Evolutionary conservation across 2,888 invertebrate genomes (phyloP), one percentile per base, ranked within the genome.

Genomic region (Rotaria socialis): DNA sequence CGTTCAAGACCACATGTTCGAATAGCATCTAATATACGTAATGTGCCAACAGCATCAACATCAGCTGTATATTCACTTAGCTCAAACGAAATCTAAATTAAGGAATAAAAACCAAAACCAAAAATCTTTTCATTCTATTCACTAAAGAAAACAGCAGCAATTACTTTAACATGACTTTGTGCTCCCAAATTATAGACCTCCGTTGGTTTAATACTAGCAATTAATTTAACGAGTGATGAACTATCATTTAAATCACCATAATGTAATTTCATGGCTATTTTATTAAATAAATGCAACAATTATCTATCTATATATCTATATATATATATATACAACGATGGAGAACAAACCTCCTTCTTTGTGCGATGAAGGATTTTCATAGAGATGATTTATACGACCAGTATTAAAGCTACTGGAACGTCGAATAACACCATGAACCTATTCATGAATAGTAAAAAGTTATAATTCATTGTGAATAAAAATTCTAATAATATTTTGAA

Each of bases 221-320:
- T 95, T 56, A 96, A 94, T 92, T 95, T 96, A 47, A 95, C 95
- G 87, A 96, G 92, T 91, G 96, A 96, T 88, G 96, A 96, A 85
- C 96, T 96, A 91, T 99, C 99, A 0, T 98, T 98, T 94, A 99
- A 94, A 90, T 99, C 99, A 24, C 99, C 99, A 91, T 99, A 99
- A 91, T 99, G 99, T 14, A 99, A 92, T 89, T 95, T 95, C 94
- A 97, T 96, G n/a, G 80, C 80, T 80, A 80, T 35, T 16, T 35
- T 35, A 75, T 35, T n/a, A 7, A 80, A 11, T 8, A 47, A 80
- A 47, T 19, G 35, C 35, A 35, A 35, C 2, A 35, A 35, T 35
- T 35, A 35, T 35, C 35, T 35, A 35, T 35, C 35, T 35, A 35
- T 35, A 1, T 35, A 35, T 35, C 1, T 35, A 35, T 35, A 35